These are phyloP conservation scores for Cantharis flavilabris DNA, from an alignment of 2,888 invertebrate genomes.

Conservation along the genomic window DNA sequence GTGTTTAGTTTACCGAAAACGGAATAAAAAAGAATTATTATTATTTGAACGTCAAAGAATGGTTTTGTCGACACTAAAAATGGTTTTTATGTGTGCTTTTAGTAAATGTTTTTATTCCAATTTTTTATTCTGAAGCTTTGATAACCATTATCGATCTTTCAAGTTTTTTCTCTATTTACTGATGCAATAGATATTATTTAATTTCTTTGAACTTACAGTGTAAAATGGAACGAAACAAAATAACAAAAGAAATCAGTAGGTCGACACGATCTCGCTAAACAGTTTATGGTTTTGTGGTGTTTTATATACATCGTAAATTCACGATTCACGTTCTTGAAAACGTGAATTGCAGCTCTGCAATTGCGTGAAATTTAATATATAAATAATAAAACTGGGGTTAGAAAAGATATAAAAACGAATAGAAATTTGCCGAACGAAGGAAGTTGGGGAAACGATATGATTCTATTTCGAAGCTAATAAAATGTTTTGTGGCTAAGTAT, in stretches of 20 bases:
- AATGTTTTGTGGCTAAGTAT: not conserved
- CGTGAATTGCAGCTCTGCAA: constrained; percentile 24
- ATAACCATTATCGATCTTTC: not conserved
- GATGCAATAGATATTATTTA: not conserved
- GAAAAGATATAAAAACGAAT: constrained; percentile 25
- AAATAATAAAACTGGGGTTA: constrained; percentile 28
- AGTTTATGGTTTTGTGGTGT: constrained; percentile 21
- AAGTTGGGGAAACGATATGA: not conserved
- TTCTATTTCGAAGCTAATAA: not conserved
- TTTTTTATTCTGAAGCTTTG: not conserved
- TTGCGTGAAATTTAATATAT: constrained; percentile 29
- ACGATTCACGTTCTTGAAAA: constrained; percentile 19
- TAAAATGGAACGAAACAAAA: constrained; percentile 4
- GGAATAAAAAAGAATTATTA: not conserved
- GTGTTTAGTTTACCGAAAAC: not conserved
- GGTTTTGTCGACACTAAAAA: not conserved
- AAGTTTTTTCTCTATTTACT: not conserved
- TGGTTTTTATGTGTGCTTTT: not conserved
- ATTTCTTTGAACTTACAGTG: not conserved
- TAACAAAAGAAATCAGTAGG: constrained; percentile 7
- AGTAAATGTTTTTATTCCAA: not conserved
- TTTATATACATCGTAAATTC: constrained; percentile 30
- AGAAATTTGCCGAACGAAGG: constrained; percentile 25
- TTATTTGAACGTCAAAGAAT: not conserved
- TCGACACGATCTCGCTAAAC: constrained; percentile 14